Base-by-base conservation (phyloP, 2,888 invertebrate genomes). In the Eudasyphora cyanicolor region DNA sequence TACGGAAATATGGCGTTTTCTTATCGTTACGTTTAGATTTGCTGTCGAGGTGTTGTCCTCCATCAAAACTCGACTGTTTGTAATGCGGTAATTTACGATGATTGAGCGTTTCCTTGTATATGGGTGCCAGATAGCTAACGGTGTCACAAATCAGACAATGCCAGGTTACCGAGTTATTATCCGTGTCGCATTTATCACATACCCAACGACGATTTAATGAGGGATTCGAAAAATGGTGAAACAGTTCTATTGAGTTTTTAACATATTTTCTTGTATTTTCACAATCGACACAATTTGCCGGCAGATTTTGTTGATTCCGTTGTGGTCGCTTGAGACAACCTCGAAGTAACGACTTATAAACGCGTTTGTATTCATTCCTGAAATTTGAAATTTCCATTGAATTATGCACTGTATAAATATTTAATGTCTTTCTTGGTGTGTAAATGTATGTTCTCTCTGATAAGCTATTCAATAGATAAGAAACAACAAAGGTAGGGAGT, bases 81-180 rank as follows among this genome's bases (percentile, higher is more conserved):
- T 80, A 76, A 19, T 84, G 73, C 24, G 77, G 77, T 38, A 80
- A 42, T 78, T 82, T 82, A 29, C 77, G 79, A 78, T 86, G 84
- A n/a, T 77, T 79, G 82, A 92, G 86, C 3, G 91, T 91, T 84
- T 91, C 92, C 86, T 92, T 92, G 84, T 92, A 92, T 60, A 92
- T 92, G 82, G 92, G 92, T 60, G 92, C 92, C 85, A 92, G 87
- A 86, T 91, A 90, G 86, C 92, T 92, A 60, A 92, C 92, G 62
- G 90, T 90, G 86, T 92, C 91, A 87, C 92, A 92, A 85, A 92
- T 92, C 60, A 92, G 88, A 86, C 92, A 92, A 81, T 92, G 92
- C 92, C 92, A 92, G 82, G 92, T 92, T 51, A 92, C 92, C n/a
- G 92, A 91, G 86, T 90, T 92, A 86, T 92, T 92, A 85, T 91